These are phyloP conservation scores for Melierax canorus DNA, from an alignment of 2,113 vertebrate genomes.

Conservation along the genomic window DNA sequence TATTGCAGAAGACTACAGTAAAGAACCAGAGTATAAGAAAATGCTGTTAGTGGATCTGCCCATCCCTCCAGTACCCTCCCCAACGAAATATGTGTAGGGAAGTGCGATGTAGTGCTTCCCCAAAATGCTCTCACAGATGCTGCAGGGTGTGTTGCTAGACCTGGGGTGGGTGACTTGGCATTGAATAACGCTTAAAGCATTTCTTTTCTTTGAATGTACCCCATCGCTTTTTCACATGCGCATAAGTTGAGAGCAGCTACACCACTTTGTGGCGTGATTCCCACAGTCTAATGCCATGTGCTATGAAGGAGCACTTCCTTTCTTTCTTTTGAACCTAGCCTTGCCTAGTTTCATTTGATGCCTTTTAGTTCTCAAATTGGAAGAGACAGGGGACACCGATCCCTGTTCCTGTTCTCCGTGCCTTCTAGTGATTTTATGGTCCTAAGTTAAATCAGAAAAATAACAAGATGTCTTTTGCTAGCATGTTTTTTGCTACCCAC, in stretches of 20 bases:
- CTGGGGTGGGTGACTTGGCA: background rate
- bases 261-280: background rate
- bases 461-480: background rate
- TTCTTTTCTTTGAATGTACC: background rate
- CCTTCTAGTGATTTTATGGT: background rate
- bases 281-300: background rate
- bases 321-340: background rate
- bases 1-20: background rate
- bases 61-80: background rate
- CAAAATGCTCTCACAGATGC: background rate
- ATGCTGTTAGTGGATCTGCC: background rate
- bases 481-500: background rate
- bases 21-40: background rate
- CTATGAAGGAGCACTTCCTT: background rate
- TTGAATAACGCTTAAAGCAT: background rate
- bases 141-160: background rate
- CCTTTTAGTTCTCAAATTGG: background rate
- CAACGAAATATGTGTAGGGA: background rate
- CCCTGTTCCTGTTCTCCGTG: background rate
- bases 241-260: background rate
- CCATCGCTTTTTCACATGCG: background rate
- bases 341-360: background rate
- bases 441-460: background rate
- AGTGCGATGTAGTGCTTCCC: background rate
- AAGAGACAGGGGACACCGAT: background rate